Base-by-base conservation (phyloP, 2,888 invertebrate species). In the Choristoneura rosaceana region DNA sequence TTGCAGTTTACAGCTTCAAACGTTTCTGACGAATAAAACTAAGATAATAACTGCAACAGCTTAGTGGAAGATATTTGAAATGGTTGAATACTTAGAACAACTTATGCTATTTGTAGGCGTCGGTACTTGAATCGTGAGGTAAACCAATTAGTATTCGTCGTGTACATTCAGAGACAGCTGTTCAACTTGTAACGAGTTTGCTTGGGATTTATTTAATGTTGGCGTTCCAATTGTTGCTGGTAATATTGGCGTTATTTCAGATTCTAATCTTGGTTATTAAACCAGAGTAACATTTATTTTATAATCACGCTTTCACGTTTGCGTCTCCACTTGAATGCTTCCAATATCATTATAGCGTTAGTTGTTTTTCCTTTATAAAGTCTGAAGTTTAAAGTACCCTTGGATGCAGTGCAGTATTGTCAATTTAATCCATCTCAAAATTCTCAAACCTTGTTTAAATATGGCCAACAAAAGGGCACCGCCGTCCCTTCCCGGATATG, bases 91-190 rank as follows among this genome's bases (percentile, higher is more conserved):
- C 65, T 70, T 50, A 70, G 25, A 69, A 63, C 38, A 17, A 66
- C 62, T 60, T 75, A 45, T 59, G 68, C 60, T 64, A 63, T 74
- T 33, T 63, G 45, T 64, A 41, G 74, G 45, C 45, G 70, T 59
- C 10, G 47, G 52, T 63, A 66, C 41, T 69, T 15, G 55, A 69
- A 60, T 55, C 76, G 76, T 78, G 80, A 81, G 77, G 71, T 88
- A 86, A 87, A 85, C 83, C 83, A 84, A 90, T 90, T 90, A 88
- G 85, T 89, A 90, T 90, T 87, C 90, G 76, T 75, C 71, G 76
- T 78, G 41, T 61, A 77, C 76, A 71, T 74, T 73, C 62, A 68
- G 71, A 75, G 71, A 76, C 79, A 75, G 76, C 76, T 79, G 79
- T 77, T 70, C 66, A 69, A 76, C 69, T 71, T 67, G 74, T 73